A percentile compares a stretch with the other conserved stretches of the same genome.
phyloP scores from a whole-genome alignment of 2,113 vertebrate genomes.

The Dipodomys merriami region DNA sequence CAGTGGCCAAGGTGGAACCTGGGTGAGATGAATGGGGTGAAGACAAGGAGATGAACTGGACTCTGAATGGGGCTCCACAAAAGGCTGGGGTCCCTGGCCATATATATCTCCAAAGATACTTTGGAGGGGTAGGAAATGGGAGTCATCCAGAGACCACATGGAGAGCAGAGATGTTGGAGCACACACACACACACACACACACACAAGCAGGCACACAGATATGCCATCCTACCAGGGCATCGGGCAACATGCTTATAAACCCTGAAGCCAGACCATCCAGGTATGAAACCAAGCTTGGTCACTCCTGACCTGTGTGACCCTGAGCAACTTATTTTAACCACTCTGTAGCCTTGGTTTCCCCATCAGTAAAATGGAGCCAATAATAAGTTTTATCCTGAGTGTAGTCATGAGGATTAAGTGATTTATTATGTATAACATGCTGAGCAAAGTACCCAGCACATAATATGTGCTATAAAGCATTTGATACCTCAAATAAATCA shows the following conservation, averaged over 20 bases:
- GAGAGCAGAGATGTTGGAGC: background rate
- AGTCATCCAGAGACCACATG: background rate
- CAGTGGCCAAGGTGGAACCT: conserved; percentile 85
- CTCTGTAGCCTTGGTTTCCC: conserved; percentile 58
- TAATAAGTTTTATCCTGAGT: background rate
- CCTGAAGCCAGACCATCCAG: background rate
- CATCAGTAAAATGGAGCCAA: background rate
- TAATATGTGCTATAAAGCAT: background rate
- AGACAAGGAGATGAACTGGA: background rate
- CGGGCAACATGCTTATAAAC: background rate
- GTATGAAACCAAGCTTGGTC: background rate
- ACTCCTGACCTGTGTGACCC: background rate
- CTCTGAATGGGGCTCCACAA: background rate
- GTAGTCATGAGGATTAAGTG: background rate
- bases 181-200: fast-evolving
- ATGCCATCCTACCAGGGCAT: background rate
- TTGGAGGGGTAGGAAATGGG: background rate
- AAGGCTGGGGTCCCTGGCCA: background rate
- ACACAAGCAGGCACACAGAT: background rate
- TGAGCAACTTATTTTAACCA: background rate
- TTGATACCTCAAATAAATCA: conserved; percentile 29
- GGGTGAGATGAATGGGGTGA: conserved; percentile 72
- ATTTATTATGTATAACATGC: background rate
- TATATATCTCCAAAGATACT: background rate
- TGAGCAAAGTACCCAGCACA: background rate